phyloP scores from a whole-genome alignment of 2,888 invertebrate species.

The Eristalis intricaria region DNA sequence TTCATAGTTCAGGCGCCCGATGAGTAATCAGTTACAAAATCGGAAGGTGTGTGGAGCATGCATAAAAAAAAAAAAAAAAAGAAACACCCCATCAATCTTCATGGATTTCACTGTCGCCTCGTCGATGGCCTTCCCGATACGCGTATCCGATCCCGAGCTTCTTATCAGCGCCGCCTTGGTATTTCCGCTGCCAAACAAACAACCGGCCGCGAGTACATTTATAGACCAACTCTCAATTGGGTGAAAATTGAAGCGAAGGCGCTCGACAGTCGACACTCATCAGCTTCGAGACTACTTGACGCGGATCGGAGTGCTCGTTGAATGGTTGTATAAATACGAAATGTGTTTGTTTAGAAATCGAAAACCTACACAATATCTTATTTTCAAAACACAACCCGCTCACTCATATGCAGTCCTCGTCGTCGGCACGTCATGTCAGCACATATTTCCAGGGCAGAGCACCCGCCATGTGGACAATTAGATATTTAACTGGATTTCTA shows the following conservation, averaged over 20 bases:
- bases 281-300: background rate
- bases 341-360: slow-evolving; percentile 3
- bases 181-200: background rate
- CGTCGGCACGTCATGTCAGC: background rate
- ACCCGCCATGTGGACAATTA: background rate
- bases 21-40: background rate
- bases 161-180: background rate
- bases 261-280: background rate
- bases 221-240: background rate
- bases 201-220: background rate
- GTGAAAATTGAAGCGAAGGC: background rate
- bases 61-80: no score
- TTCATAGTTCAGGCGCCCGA: background rate
- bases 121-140: background rate
- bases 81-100: background rate
- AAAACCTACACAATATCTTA: background rate
- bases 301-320: background rate
- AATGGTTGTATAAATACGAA: background rate
- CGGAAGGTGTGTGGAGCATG: background rate
- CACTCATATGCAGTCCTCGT: background rate
- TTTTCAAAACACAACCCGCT: background rate
- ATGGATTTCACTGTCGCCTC: background rate
- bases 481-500: slow-evolving; percentile 21
- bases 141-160: background rate
- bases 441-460: background rate